These are phyloP conservation scores for Linyphia triangularis DNA, from an alignment of 2,888 invertebrate species.

Conservation along the genomic window DNA sequence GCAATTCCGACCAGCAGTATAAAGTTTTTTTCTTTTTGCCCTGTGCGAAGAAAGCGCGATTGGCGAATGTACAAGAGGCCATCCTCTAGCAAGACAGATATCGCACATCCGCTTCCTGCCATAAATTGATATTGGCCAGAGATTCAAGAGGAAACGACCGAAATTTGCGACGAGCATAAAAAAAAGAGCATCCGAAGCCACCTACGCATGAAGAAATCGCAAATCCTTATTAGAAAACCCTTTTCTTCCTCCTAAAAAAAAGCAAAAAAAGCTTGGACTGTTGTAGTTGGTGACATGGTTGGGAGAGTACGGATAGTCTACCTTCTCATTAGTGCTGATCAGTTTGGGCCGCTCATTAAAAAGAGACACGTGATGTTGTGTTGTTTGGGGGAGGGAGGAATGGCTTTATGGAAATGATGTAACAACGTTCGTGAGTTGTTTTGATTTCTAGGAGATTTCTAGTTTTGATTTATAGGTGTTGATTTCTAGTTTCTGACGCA, in stretches of 20 bases:
- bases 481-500: too few relatives aligned
- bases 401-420: too few relatives aligned
- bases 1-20: too few relatives aligned
- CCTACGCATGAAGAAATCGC: slow-evolving; percentile 65
- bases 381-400: background rate
- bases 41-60: too few relatives aligned
- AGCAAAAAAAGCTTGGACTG: too few relatives aligned
- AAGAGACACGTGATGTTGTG: background rate
- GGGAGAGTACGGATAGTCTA: background rate
- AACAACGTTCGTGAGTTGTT: background rate
- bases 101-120: slow-evolving; percentile 45
- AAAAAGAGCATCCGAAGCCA: slow-evolving; percentile 58
- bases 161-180: slow-evolving; percentile 49
- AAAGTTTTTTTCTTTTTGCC: too few relatives aligned
- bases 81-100: too few relatives aligned
- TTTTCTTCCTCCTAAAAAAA: slow-evolving; percentile 19
- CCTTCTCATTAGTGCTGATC: background rate
- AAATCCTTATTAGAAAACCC: slow-evolving; percentile 21
- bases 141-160: slow-evolving; percentile 58
- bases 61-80: too few relatives aligned
- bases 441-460: background rate
- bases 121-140: slow-evolving; percentile 37
- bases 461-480: too few relatives aligned
- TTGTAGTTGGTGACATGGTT: slow-evolving; percentile 20
- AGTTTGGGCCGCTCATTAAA: slow-evolving; percentile 18